Percentiles rank a stretch among this genome's conserved stretches.
phyloP scores from a whole-genome alignment of 2,113 vertebrate species.

The Danionella cerebrum region DNA sequence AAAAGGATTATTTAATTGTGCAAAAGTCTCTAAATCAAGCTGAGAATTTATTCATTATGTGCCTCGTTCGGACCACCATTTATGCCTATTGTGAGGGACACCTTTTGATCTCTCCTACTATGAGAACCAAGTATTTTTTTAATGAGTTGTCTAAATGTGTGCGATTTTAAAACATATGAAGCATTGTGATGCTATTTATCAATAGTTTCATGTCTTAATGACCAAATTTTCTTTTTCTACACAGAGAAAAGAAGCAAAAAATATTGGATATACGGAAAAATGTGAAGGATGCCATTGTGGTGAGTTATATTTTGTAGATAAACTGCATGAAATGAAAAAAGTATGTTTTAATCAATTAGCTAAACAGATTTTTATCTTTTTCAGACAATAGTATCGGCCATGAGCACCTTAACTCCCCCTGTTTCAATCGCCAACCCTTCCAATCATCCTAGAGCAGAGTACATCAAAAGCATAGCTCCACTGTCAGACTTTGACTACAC shows the following conservation, averaged over 20 bases:
- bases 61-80: too few species aligned
- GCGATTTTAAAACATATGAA: too few species aligned
- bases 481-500: conserved; percentile 87
- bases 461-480: conserved; percentile 84
- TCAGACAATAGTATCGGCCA: conserved; percentile 84
- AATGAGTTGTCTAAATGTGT: too few species aligned
- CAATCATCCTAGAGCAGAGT: conserved; percentile 82
- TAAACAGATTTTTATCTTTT: conserved; percentile 49
- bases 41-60: too few species aligned
- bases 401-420: conserved; percentile 87
- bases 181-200: not conserved
- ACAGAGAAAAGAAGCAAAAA: conserved; percentile 90
- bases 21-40: too few species aligned
- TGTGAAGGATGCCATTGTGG: conserved; percentile 88
- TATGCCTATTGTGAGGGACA: too few species aligned
- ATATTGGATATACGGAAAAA: conserved; percentile 89
- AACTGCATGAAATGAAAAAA: not conserved
- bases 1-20: too few species aligned
- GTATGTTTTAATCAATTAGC: too few species aligned
- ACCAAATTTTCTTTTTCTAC: conserved; percentile 24
- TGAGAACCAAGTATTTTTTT: too few species aligned
- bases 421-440: conserved; percentile 79
- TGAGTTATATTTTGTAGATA: conserved; percentile 54
- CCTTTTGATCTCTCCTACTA: too few species aligned
- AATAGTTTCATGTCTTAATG: not conserved